These are phyloP conservation scores for Threskiornis aethiopicus DNA, from an alignment of 2,797 vertebrate species.

Conservation along the genomic window DNA sequence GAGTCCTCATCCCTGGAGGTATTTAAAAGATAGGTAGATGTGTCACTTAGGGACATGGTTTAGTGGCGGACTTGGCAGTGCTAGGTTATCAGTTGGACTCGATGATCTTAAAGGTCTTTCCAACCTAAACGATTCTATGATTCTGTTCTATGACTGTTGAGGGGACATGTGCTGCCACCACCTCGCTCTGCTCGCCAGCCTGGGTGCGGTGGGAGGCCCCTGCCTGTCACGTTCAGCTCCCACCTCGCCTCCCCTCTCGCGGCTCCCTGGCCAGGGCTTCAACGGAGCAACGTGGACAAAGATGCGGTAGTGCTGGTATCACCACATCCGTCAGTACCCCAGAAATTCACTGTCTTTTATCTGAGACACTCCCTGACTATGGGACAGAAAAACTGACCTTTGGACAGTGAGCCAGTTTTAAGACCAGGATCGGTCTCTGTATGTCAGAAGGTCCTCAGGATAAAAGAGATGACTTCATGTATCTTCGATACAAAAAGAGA, in stretches of 20 bases:
- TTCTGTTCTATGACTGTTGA: neutral
- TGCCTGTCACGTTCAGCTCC: neutral
- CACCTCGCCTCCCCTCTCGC: rapidly evolving
- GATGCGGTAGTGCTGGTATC: rapidly evolving
- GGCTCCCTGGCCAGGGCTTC: neutral
- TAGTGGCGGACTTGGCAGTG: neutral
- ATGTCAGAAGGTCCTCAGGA: neutral
- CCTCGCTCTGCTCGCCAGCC: neutral
- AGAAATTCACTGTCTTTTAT: neutral
- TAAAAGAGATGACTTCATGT: neutral
- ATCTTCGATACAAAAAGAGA: neutral
- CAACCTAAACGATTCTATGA: neutral
- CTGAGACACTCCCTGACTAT: neutral
- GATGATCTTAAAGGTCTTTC: neutral
- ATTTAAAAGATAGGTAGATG: neutral
- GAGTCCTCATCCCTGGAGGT: neutral
- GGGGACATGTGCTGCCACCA: neutral
- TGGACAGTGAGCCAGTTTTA: neutral
- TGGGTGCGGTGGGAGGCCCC: neutral
- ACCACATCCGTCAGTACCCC: rapidly evolving
- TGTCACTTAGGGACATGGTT: neutral
- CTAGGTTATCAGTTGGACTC: neutral
- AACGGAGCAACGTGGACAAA: rapidly evolving
- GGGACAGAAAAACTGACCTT: neutral
- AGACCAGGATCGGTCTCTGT: neutral